phyloP scores from a whole-genome alignment of 2,797 vertebrate species.

The Sebastes kiyomatsui region DNA sequence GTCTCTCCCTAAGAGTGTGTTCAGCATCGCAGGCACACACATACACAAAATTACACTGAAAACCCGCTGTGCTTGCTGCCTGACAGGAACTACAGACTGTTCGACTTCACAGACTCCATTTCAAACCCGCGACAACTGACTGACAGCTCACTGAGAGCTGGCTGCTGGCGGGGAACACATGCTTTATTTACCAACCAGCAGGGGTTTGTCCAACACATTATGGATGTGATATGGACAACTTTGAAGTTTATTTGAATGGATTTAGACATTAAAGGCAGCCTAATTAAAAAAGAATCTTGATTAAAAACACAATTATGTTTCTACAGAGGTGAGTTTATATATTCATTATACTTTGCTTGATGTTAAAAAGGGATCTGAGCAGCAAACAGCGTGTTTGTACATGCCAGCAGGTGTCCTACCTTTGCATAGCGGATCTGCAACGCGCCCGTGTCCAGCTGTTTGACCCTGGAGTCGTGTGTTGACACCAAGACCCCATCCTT shows the following conservation, averaged over 20 bases:
- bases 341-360: background rate
- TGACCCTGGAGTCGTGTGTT: constrained; percentile 95
- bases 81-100: constrained; percentile 73
- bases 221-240: constrained; percentile 30
- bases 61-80: constrained; percentile 55
- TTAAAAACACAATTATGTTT: background rate
- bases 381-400: background rate
- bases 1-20: constrained; percentile 27
- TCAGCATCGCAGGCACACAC: constrained; percentile 29
- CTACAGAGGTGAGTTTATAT: background rate
- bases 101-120: constrained; percentile 69
- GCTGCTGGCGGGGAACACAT: constrained; percentile 64
- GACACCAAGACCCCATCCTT: constrained; percentile 92
- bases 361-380: constrained; percentile 2
- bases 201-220: constrained; percentile 47
- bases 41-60: constrained; percentile 16
- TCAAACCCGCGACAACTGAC: constrained; percentile 70
- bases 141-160: constrained; percentile 72
- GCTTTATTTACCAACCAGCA: constrained; percentile 75
- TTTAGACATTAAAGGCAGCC: constrained; percentile 35
- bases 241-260: constrained; percentile 40
- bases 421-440: constrained; percentile 96
- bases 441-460: constrained; percentile 89
- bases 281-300: constrained; percentile 1
- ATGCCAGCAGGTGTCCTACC: constrained; percentile 78